phyloP scores from a whole-genome alignment of 2,113 vertebrate genomes.

The Ceyx cyanopectus region DNA sequence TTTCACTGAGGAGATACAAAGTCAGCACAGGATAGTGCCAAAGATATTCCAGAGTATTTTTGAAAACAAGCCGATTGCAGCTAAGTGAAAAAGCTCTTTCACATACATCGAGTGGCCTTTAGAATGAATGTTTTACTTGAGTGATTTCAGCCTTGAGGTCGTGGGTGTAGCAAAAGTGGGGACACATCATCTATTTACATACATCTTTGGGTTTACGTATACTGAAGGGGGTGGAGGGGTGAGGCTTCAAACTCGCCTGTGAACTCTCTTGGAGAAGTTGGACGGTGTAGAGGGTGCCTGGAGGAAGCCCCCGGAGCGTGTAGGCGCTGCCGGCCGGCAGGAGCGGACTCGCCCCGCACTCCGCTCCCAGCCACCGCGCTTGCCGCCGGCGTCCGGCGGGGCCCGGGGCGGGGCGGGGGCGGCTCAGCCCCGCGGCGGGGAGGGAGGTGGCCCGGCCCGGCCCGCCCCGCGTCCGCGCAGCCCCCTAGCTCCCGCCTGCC shows the following conservation, averaged over 20 bases:
- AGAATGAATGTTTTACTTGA: neutral
- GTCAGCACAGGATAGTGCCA: neutral
- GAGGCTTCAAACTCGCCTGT: neutral
- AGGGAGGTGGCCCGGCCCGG: neutral
- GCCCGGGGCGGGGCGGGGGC: neutral
- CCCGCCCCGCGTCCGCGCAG: too few relatives aligned
- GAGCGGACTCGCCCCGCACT: fast-evolving
- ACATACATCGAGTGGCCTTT: neutral
- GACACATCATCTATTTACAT: neutral
- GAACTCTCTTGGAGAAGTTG: neutral
- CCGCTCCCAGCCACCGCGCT: neutral
- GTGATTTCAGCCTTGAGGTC: neutral
- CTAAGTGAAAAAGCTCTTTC: neutral
- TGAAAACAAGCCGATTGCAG: neutral
- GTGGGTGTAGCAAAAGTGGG: neutral
- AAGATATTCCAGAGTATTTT: neutral
- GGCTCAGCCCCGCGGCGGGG: neutral
- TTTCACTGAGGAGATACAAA: neutral
- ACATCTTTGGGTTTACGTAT: neutral
- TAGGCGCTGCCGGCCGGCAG: too few relatives aligned
- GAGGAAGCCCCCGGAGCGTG: too few relatives aligned
- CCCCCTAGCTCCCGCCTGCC: too few relatives aligned
- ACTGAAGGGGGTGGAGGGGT: too few relatives aligned
- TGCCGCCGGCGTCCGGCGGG: fast-evolving
- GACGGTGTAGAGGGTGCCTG: fast-evolving